Conservation (phyloP, 2,113 vertebrate genomes). For the Mesembrinibis cayennensis region DNA sequence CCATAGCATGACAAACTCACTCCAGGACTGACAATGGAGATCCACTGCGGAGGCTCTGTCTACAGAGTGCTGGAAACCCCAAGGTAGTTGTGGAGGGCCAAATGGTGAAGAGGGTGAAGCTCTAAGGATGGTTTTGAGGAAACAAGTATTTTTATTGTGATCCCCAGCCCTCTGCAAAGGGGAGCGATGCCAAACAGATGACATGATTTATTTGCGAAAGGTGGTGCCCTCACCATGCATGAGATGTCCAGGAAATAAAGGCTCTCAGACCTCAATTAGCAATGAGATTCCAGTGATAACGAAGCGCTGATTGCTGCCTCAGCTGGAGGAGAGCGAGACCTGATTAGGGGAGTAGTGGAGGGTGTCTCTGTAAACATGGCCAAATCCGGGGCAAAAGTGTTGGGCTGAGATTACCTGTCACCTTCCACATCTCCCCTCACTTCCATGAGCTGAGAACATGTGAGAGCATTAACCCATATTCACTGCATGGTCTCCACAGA, state of each 20-base stretch:
- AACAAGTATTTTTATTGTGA: not conserved
- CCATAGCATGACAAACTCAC: not conserved
- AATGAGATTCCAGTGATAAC: slow-evolving; percentile 38
- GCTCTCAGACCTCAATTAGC: slow-evolving; percentile 40
- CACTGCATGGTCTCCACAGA: not conserved
- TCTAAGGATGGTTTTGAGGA: not conserved
- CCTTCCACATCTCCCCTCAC: not conserved
- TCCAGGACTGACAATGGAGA: not conserved
- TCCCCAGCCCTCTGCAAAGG: not conserved
- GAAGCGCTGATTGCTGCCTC: not conserved
- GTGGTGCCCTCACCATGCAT: slow-evolving; percentile 53
- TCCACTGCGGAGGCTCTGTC: not conserved
- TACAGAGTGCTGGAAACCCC: not conserved
- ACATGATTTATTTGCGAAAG: slow-evolving; percentile 57
- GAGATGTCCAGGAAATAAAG: slow-evolving; percentile 63
- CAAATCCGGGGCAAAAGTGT: not conserved
- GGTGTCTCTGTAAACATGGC: slow-evolving; percentile 22
- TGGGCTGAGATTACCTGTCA: not conserved
- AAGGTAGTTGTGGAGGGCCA: not conserved
- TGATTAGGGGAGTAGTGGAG: not conserved
- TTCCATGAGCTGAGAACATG: not conserved
- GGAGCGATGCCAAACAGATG: not conserved
- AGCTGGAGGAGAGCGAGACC: not conserved
- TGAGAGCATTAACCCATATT: not conserved
- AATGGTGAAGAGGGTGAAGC: not conserved